Evolutionary conservation across 1,140 invertebrate species (phyloP).

Genomic region (Drosophila triauraria): DNA sequence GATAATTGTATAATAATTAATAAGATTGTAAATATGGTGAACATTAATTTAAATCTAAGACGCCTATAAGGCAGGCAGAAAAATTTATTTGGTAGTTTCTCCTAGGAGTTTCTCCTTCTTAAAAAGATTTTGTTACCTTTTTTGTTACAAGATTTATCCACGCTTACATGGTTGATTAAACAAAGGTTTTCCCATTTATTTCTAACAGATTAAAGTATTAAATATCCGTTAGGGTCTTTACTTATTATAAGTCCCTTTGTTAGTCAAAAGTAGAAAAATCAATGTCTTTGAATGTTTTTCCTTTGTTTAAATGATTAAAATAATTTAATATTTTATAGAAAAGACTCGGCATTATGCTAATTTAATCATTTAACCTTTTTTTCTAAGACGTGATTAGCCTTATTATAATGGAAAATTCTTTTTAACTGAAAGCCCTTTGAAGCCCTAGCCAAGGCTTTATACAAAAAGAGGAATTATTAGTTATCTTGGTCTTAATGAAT

Average conservation of each 20-base stretch:
- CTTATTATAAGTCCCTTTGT: neutral
- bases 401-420: slow-evolving; percentile 1
- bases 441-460: no score
- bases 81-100: neutral
- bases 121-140: neutral
- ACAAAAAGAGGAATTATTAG: neutral
- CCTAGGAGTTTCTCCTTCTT: neutral
- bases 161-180: neutral
- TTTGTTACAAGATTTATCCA: slow-evolving; percentile 15
- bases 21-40: no score
- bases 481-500: neutral
- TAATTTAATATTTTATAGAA: neutral
- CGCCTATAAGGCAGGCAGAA: neutral
- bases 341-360: neutral
- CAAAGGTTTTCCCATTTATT: slow-evolving; percentile 20
- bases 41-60: neutral
- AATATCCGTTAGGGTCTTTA: neutral
- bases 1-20: no score
- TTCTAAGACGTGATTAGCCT: neutral
- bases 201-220: slow-evolving; percentile 20
- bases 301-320: neutral
- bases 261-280: neutral
- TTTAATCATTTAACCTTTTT: neutral
- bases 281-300: neutral
- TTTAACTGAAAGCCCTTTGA: neutral